Percentiles rank a stretch among this genome's conserved stretches.
These are phyloP conservation scores for Leptobrachium leishanense DNA, from an alignment of 2,113 vertebrate species.

Conservation along the genomic window DNA sequence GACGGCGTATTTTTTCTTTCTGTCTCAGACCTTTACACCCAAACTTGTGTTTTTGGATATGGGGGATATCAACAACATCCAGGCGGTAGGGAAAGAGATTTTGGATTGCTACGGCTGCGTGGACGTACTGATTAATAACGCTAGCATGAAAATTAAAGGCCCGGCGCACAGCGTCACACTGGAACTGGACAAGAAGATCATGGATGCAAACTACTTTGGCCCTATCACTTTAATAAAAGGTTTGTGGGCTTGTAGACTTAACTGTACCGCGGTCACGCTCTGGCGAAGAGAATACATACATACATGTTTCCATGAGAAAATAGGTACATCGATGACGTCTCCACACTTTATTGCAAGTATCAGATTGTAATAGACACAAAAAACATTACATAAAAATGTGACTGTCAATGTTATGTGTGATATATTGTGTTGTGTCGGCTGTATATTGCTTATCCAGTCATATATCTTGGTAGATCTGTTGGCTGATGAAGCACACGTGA, in stretches of 20 bases:
- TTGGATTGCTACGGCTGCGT: slow-evolving; percentile 88
- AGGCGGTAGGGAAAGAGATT: slow-evolving; percentile 81
- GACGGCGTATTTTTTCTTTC: slow-evolving; percentile 36
- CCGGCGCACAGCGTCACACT: slow-evolving; percentile 83
- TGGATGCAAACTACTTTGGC: slow-evolving; percentile 96
- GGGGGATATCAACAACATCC: slow-evolving; percentile 81
- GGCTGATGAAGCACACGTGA: too few relatives aligned
- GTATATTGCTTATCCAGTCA: too few relatives aligned
- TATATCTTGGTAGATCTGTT: too few relatives aligned
- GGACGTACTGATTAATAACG: slow-evolving; percentile 88
- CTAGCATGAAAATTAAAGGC: slow-evolving; percentile 89
- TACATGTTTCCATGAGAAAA: too few relatives aligned
- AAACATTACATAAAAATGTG: too few relatives aligned
- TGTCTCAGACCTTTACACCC: slow-evolving; percentile 84
- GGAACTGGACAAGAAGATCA: slow-evolving; percentile 89
- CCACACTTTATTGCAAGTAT: too few relatives aligned
- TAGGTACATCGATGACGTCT: too few relatives aligned
- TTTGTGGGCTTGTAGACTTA: slow-evolving; percentile 50
- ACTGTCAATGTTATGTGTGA: too few relatives aligned
- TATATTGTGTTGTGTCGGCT: too few relatives aligned
- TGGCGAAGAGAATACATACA: too few relatives aligned
- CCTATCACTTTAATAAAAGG: slow-evolving; percentile 91
- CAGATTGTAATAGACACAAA: too few relatives aligned
- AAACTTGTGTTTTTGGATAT: slow-evolving; percentile 91
- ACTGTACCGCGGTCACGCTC: too few relatives aligned